Base-by-base conservation (phyloP, 2,113 vertebrate genomes). In the Thryonomys swinderianus region DNA sequence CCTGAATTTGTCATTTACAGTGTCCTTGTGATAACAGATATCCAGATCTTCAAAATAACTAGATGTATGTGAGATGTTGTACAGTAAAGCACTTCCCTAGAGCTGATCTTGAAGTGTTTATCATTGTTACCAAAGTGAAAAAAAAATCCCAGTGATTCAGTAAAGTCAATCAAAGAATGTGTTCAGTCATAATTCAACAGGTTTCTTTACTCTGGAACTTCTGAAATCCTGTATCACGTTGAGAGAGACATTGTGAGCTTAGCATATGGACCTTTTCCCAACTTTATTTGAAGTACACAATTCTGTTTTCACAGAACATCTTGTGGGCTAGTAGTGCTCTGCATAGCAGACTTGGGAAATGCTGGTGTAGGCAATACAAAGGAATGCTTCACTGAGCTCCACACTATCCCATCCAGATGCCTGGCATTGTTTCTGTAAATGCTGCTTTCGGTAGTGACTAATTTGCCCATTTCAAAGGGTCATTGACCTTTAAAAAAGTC, bases 371-470 rank as follows among this genome's bases (percentile, higher is more conserved):
- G 91, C 94, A 96, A 85, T 95, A 93, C 30, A 74, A 94, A 96
- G 88, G 85, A 97, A 97, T 96, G 94, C 78, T 91, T 88, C 76
- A 95, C 87, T 85, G 67, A 74, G 90, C 94, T 90, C 94, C 82
- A 79, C 61, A 88, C 80, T 96, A 90, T 85, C 92, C 95, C 81
- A 48, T 91, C 91, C 96, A 95, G 82, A 97, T 97, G 96, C 94
- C 73, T 96, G 34, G 2, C 95, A 92, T 96, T 97, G 96, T 95
- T 97, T 97, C 93, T 95, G 85, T 90, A 96, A 96, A 93, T 96
- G 88, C 92, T 94, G 95, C 88, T 96, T 92, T 88, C 96, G 81
- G 78, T 96, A 94, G 88, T 92, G 91, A 97, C 95, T 97, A 88
- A 97, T 94, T 96, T 97, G 92, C 92, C 91, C 88, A 80, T 97